Evolutionary conservation across 2,113 vertebrate genomes (phyloP), one percentile per base, ranked within the genome.

Genomic region (Grallaria varia): DNA sequence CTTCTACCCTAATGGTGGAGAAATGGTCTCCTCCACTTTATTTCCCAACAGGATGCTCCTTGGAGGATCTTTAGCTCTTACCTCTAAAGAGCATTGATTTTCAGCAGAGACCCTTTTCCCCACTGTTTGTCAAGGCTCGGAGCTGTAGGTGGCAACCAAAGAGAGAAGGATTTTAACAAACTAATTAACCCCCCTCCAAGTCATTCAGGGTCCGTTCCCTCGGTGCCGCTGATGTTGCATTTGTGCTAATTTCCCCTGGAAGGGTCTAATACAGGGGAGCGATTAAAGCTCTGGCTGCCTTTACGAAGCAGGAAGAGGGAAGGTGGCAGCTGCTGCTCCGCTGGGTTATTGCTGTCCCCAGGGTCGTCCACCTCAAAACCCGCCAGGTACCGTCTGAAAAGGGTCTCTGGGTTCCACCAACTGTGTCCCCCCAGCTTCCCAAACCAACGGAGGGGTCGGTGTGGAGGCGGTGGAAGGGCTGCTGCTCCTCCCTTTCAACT

Each of bases 401-500:
- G 15, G 47, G 64, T 8, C 80, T 81, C 56, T 2, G 6, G n/a
- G 37, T 71, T 42, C 33, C 27, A 27, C 55, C 66, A 74, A 10
- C 67, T 22, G 84, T 33, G 49, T 24, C 30, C 5, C 42, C 53
- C 71, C 63, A 71, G 59, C 50, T 83, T 88, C 85, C 75, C 88
- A 76, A 85, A 63, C 47, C 79, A 45, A 39, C 40, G 4, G 0
- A 1, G 76, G n/a, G n/a, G 30, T 67, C 64, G 7, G 0, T 10
- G 40, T 12, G 12, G 49, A 80, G 79, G 33, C 0, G 25, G 31
- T 83, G 86, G 75, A 55, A 50, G 47, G 73, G 39, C 42, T 39
- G 44, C 63, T 84, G 80, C 72, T 89, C 14, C 83, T 80, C 37
- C 5, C 88, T 96, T 95, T 97, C 88, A 88, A 35, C 53, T 94